Evolutionary conservation across 2,113 vertebrate species (phyloP).

Genomic region (Crotophaga sulcirostris): DNA sequence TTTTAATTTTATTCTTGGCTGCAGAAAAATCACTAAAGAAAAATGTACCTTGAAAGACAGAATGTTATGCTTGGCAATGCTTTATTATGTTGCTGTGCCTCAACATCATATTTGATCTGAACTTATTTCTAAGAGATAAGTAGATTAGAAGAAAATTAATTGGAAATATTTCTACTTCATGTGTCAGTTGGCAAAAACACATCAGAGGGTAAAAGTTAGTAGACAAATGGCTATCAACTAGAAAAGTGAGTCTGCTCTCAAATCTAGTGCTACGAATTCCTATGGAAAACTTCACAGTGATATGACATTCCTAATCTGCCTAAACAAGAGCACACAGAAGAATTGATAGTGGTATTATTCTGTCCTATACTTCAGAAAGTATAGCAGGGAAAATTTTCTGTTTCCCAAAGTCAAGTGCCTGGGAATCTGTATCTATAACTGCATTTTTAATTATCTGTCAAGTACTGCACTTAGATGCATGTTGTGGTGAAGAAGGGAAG

Average conservation of each 20-base stretch:
- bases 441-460: neutral
- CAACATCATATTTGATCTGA: neutral
- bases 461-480: neutral
- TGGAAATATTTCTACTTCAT: neutral
- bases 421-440: neutral
- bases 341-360: neutral
- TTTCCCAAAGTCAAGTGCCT: neutral
- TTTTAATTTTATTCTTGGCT: constrained; percentile 34
- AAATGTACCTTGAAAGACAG: constrained; percentile 23
- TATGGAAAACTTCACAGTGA: neutral
- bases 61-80: neutral
- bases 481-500: neutral
- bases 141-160: constrained; percentile 16
- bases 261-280: neutral
- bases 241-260: neutral
- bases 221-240: neutral
- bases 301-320: neutral
- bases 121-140: neutral
- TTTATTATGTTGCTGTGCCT: neutral
- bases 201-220: constrained; percentile 13
- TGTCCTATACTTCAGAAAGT: neutral
- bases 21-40: neutral
- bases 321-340: neutral
- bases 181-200: neutral
- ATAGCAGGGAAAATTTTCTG: neutral